These are phyloP conservation scores for Ceyx cyanopectus DNA, from an alignment of 2,113 vertebrate species.

Conservation along the genomic window DNA sequence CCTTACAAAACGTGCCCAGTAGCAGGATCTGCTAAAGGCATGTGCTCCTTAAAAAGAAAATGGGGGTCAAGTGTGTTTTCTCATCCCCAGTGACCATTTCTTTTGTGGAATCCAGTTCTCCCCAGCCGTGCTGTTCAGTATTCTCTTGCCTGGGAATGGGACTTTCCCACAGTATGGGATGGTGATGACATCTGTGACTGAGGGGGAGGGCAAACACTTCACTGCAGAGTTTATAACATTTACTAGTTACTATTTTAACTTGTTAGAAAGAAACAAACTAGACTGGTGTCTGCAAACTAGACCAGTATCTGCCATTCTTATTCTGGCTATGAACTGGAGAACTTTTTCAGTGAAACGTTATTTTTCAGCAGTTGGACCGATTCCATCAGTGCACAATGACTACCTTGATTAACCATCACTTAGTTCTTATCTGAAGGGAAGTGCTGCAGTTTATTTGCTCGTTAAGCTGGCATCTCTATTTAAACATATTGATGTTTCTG, in stretches of 20 bases:
- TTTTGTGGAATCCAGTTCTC: background rate
- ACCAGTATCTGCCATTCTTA: background rate
- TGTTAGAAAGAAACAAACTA: background rate
- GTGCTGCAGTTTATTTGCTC: background rate
- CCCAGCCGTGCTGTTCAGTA: background rate
- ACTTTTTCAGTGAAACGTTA: background rate
- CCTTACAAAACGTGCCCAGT: background rate
- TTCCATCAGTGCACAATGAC: background rate
- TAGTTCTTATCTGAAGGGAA: background rate
- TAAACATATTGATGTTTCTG: background rate
- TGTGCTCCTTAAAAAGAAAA: background rate
- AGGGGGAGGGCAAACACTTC: fast-evolving
- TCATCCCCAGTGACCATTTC: background rate
- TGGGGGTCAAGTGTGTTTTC: background rate
- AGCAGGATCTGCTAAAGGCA: background rate
- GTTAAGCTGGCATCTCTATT: background rate
- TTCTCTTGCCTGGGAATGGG: background rate
- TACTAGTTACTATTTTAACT: background rate
- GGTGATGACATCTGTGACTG: background rate
- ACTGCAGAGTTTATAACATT: background rate
- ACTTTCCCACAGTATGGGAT: background rate
- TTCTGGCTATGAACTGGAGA: background rate
- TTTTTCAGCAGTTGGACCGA: background rate
- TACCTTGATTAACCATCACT: background rate
- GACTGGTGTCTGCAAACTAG: no score